These are phyloP conservation scores for Stenodera caucasica DNA, from an alignment of 2,888 invertebrate species.

Conservation along the genomic window DNA sequence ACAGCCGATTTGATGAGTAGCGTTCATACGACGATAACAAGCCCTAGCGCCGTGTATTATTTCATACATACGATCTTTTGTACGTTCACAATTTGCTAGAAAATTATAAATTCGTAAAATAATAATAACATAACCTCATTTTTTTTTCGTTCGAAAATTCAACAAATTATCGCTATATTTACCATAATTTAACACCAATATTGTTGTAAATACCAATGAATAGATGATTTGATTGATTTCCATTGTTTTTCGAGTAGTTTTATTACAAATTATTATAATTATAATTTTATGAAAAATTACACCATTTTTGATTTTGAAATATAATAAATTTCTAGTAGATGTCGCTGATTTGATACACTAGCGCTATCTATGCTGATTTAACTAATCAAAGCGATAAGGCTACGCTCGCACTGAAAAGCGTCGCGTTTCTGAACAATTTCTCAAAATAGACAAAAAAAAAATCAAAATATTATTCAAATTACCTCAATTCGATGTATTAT, in stretches of 20 bases:
- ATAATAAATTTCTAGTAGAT: too few relatives aligned
- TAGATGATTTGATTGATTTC: neutral
- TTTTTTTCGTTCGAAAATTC: neutral
- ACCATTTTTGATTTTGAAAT: too few relatives aligned
- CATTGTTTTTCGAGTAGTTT: neutral
- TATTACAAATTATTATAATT: neutral
- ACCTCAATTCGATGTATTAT: too few relatives aligned
- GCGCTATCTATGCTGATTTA: too few relatives aligned
- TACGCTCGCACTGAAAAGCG: too few relatives aligned
- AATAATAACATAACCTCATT: neutral
- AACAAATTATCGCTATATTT: neutral
- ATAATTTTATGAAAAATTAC: too few relatives aligned
- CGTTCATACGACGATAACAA: constrained; percentile 91
- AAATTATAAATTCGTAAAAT: constrained; percentile 12
- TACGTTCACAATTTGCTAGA: constrained; percentile 62
- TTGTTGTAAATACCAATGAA: neutral
- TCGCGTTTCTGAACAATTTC: too few relatives aligned
- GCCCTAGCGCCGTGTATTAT: constrained; percentile 70
- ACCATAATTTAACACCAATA: neutral
- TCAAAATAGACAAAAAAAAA: too few relatives aligned
- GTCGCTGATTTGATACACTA: too few relatives aligned
- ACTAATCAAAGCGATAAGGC: too few relatives aligned
- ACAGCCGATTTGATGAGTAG: constrained; percentile 94
- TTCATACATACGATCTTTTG: constrained; percentile 81
- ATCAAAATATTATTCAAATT: too few relatives aligned